Base-by-base conservation (phyloP, 2,113 vertebrate genomes). In the Baryphthengus martii region DNA sequence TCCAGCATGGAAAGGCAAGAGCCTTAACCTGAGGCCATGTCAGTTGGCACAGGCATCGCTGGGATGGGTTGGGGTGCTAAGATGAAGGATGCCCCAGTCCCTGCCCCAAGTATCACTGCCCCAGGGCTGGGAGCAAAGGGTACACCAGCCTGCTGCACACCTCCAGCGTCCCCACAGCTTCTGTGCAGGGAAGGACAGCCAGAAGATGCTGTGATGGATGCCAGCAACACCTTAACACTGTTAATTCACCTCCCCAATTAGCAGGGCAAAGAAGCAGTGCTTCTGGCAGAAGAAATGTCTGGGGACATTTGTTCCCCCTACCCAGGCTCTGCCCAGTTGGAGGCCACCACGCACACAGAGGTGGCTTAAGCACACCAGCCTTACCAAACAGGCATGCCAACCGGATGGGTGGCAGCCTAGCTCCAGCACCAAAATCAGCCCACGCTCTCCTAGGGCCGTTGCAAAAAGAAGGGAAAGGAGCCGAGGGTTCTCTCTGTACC, bases 131-230 rank as follows among this genome's bases (percentile, higher is more conserved):
- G 47, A 67, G 17, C 1, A 1, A 77, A 61, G n/a, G 26, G 6
- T 50, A n/a, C 24, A 23, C 39, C 81, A 53, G 31, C 18, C 52
- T 26, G 24, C 7, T n/a, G 26, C 1, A 0, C 0, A 3, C 31
- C 71, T 37, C 45, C 1, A 1, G 31, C 7, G 7, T 56, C 17
- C 35, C 35, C 1, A 5, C 35, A 90, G 37, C 53, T 58, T 44
- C 6, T 6, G 3, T 4, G 17, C 29, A 52, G 33, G 59, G 28
- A 47, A 56, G 23, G 42, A 37, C 26, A 28, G 37, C 12, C 2
- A 2, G 47, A 1, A 1, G 53, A 29, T 2, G 2, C 62, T 0
- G 2, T 4, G 12, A 1, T 11, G n/a, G 40, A 55, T 35, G 40
- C 24, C 1, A 3, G 53, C 6, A 5, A 3, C 40, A 29, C n/a